Conservation (phyloP, 2,797 vertebrate genomes). For the Phrynocephalus vlangalii region DNA sequence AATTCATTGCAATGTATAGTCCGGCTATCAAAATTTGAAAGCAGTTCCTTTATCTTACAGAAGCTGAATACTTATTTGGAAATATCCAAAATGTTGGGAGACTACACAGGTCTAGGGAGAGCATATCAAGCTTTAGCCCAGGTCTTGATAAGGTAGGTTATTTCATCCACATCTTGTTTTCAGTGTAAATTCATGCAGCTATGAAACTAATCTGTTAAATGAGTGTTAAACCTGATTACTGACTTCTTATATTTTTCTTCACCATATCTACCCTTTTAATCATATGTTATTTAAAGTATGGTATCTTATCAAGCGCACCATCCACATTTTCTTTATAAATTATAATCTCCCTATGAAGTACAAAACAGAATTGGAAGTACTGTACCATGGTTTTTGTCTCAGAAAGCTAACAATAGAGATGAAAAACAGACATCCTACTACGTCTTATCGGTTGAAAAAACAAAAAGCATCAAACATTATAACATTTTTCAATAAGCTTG, state of each 20-base stretch:
- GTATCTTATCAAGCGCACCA: constrained; percentile 33
- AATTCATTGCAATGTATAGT: neutral
- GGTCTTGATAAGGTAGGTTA: constrained; percentile 81
- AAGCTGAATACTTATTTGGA: constrained; percentile 69
- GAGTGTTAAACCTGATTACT: constrained; percentile 81
- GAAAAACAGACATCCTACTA: constrained; percentile 53
- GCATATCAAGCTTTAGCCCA: constrained; percentile 77
- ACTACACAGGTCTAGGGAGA: constrained; percentile 77
- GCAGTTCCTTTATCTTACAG: constrained; percentile 65
- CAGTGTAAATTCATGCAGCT: constrained; percentile 75
- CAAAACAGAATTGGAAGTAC: neutral
- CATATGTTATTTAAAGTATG: constrained; percentile 67
- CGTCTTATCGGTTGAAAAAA: constrained; percentile 53
- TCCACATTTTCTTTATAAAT: constrained; percentile 17
- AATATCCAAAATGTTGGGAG: constrained; percentile 72
- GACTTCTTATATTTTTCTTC: constrained; percentile 80
- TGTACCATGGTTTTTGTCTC: constrained; percentile 14
- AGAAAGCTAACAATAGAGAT: constrained; percentile 36
- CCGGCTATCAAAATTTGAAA: neutral
- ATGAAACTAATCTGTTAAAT: constrained; percentile 63
- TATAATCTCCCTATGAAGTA: neutral
- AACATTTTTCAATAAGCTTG: constrained; percentile 34
- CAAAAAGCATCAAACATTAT: constrained; percentile 27
- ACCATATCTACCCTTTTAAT: constrained; percentile 77
- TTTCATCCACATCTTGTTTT: constrained; percentile 72